These are phyloP conservation scores for Sinonovacula constricta DNA, from an alignment of 1,140 invertebrate species.

Conservation along the genomic window DNA sequence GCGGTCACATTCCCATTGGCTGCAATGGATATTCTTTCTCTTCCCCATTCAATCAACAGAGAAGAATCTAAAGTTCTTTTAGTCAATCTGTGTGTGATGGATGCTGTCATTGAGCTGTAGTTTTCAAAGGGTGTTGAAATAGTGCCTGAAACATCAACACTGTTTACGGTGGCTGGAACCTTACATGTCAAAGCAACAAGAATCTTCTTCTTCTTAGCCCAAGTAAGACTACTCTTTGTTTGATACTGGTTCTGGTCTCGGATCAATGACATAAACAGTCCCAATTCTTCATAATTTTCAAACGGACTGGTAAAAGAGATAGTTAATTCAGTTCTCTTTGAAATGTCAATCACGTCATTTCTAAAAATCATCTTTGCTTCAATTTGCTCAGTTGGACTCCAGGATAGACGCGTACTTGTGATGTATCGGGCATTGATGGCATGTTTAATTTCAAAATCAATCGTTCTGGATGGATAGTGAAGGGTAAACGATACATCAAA, in stretches of 20 bases:
- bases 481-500: conserved; percentile 39
- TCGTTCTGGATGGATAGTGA: conserved; percentile 45
- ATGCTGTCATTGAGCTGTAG: conserved; percentile 11
- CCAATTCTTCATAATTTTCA: conserved; percentile 49
- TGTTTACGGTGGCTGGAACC: conserved; percentile 45
- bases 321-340: conserved; percentile 37
- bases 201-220: conserved; percentile 54
- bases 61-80: no score
- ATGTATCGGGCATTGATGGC: conserved; percentile 28
- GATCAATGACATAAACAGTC: conserved; percentile 35
- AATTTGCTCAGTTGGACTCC: conserved; percentile 58
- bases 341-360: conserved; percentile 27
- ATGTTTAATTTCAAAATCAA: conserved; percentile 48
- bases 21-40: conserved; percentile 28
- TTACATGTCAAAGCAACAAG: conserved; percentile 41
- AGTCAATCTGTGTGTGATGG: conserved; percentile 13
- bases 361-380: conserved; percentile 47
- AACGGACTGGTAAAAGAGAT: conserved; percentile 52
- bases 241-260: conserved; percentile 30
- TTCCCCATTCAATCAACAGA: conserved; percentile 38
- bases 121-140: conserved; percentile 45
- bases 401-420: conserved; percentile 54
- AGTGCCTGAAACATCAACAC: conserved; percentile 42
- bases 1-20: conserved; percentile 8
- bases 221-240: conserved; percentile 51